Evolutionary conservation across 2,888 invertebrate genomes (phyloP).

Genomic region (Luffia ferchaultella): DNA sequence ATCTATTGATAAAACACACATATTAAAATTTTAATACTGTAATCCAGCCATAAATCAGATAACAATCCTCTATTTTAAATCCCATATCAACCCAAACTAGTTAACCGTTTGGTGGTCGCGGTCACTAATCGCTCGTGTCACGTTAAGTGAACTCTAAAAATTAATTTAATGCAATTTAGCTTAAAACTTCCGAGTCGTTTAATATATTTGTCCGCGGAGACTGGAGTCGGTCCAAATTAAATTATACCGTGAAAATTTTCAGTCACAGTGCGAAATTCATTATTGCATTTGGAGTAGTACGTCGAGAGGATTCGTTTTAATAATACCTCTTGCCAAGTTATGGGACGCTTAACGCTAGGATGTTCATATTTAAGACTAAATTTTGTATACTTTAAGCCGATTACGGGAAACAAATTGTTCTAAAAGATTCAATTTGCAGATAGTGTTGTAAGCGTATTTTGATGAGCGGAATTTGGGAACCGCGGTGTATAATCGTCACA

Average conservation of each 20-base stretch:
- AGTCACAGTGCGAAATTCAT: slow-evolving; percentile 44
- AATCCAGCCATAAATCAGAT: too few relatives aligned
- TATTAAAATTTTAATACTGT: too few relatives aligned
- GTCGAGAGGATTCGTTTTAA: slow-evolving; percentile 8
- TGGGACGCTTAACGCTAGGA: not conserved
- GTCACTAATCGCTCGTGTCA: slow-evolving; percentile 22
- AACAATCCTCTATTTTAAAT: too few relatives aligned
- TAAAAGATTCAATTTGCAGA: too few relatives aligned
- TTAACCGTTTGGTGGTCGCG: not conserved
- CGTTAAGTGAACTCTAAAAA: slow-evolving; percentile 50
- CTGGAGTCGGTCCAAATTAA: slow-evolving; percentile 60
- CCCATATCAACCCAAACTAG: not conserved
- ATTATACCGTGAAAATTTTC: slow-evolving; percentile 51
- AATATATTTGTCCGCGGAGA: slow-evolving; percentile 55
- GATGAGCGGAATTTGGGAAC: too few relatives aligned
- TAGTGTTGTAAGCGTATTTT: too few relatives aligned
- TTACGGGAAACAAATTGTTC: too few relatives aligned
- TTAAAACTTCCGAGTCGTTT: slow-evolving; percentile 54
- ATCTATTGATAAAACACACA: too few relatives aligned
- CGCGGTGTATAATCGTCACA: too few relatives aligned
- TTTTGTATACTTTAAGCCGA: too few relatives aligned
- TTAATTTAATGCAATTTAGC: slow-evolving; percentile 56
- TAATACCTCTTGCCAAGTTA: slow-evolving; percentile 7
- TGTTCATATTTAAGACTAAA: not conserved
- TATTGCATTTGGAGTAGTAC: slow-evolving; percentile 14